Percentiles rank a stretch among this genome's conserved stretches.
phyloP scores from a whole-genome alignment of 2,797 vertebrate genomes.

The Valencia hispanica region DNA sequence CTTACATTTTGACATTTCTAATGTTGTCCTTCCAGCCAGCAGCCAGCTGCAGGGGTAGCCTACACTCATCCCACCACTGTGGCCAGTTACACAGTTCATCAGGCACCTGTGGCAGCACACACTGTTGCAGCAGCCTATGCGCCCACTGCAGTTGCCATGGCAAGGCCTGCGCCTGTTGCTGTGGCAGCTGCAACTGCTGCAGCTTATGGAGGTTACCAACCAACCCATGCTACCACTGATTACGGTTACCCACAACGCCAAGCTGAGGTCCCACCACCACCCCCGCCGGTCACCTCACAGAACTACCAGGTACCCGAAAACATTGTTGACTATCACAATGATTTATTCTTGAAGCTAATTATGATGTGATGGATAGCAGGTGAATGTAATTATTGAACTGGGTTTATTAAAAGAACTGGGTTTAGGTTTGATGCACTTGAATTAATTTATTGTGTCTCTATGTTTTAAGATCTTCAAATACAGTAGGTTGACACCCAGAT shows the following conservation, averaged over 20 bases:
- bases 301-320: constrained; percentile 95
- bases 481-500: background rate
- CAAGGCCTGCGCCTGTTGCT: constrained; percentile 91
- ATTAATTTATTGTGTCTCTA: background rate
- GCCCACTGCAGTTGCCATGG: constrained; percentile 93
- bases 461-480: background rate
- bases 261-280: constrained; percentile 94
- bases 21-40: constrained; percentile 84
- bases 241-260: constrained; percentile 95
- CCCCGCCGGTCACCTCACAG: constrained; percentile 94
- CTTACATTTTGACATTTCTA: constrained; percentile 10
- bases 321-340: background rate
- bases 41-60: constrained; percentile 93
- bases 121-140: constrained; percentile 95
- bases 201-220: constrained; percentile 93
- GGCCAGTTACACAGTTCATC: constrained; percentile 98
- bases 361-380: background rate
- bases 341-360: background rate
- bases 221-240: constrained; percentile 90
- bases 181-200: constrained; percentile 93
- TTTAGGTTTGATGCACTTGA: background rate
- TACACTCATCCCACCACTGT: constrained; percentile 98
- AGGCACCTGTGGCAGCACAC: constrained; percentile 95
- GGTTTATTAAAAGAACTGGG: background rate
- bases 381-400: background rate